Conservation (phyloP, 2,888 invertebrate genomes). For the Tipula lateralis region DNA sequence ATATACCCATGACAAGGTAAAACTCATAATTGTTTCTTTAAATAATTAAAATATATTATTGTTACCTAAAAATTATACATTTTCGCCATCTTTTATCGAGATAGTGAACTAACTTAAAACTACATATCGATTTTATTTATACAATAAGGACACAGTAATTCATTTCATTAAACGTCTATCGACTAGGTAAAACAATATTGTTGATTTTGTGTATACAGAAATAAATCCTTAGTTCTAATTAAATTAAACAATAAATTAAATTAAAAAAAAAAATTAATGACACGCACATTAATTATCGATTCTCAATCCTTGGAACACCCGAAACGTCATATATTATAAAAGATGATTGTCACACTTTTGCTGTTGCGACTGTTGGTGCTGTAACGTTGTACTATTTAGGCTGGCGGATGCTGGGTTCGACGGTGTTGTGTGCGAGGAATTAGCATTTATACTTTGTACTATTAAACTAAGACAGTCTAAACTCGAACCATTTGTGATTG, state of each 20-base stretch:
- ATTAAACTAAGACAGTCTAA: conserved; percentile 66
- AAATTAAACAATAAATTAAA: conserved; percentile 12
- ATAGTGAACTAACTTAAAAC: neutral
- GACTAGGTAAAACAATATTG: neutral
- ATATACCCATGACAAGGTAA: too few relatives aligned
- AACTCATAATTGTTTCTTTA: too few relatives aligned
- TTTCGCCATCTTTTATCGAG: neutral
- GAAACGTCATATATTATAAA: neutral
- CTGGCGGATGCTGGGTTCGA: neutral
- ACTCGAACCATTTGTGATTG: conserved; percentile 53
- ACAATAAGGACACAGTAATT: neutral
- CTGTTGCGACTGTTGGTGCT: neutral
- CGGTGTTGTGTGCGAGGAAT: neutral
- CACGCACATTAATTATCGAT: neutral
- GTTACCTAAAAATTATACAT: neutral
- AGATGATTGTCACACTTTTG: neutral
- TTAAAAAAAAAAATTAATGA: neutral
- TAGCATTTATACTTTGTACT: conserved; percentile 56
- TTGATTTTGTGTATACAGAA: neutral
- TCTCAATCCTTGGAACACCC: neutral
- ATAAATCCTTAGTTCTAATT: neutral
- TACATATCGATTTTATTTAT: neutral
- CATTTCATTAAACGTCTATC: neutral
- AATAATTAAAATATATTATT: neutral
- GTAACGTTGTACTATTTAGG: neutral